phyloP scores from a whole-genome alignment of 30 jellyfish, hydroid and myxozoan genomes.

The Mastigias papua region DNA sequence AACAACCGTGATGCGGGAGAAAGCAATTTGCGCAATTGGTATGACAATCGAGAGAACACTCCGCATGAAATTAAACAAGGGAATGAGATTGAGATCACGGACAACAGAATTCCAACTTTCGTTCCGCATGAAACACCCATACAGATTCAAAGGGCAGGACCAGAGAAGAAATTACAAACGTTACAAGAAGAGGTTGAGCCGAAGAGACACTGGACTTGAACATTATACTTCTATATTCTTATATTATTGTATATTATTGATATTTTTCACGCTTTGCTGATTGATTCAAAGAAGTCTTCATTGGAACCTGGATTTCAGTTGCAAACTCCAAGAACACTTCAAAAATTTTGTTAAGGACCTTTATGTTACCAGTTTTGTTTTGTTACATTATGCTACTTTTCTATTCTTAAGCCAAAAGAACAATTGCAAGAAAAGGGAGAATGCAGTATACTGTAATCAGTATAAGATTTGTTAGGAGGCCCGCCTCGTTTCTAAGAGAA shows the following conservation, averaged over 20 bases:
- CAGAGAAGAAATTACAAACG: slow-evolving; percentile 5
- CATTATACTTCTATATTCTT: not conserved
- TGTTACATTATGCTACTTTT: not conserved
- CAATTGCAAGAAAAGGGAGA: slow-evolving; percentile 1
- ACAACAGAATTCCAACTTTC: too few species aligned
- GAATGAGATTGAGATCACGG: not conserved
- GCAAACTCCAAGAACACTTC: not conserved
- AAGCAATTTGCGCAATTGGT: not conserved
- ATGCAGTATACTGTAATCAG: not conserved
- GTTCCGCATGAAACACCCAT: too few species aligned
- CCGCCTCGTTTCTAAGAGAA: not conserved
- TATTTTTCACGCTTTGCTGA: not conserved
- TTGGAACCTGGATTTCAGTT: not conserved
- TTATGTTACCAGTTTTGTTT: not conserved
- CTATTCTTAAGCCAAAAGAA: not conserved
- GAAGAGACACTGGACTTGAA: not conserved
- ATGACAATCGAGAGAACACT: not conserved
- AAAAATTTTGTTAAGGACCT: not conserved
- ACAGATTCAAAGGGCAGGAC: slow-evolving; percentile 19
- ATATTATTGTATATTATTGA: not conserved
- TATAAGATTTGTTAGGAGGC: not conserved
- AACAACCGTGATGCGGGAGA: too few species aligned
- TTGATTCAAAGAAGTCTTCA: not conserved
- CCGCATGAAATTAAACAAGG: not conserved
- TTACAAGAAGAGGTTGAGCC: slow-evolving; percentile 13